A percentile compares a stretch with the other conserved stretches of the same genome.
These are phyloP conservation scores for Drosophila sordidapex DNA, from an alignment of 2,888 invertebrate genomes.

Conservation along the genomic window DNA sequence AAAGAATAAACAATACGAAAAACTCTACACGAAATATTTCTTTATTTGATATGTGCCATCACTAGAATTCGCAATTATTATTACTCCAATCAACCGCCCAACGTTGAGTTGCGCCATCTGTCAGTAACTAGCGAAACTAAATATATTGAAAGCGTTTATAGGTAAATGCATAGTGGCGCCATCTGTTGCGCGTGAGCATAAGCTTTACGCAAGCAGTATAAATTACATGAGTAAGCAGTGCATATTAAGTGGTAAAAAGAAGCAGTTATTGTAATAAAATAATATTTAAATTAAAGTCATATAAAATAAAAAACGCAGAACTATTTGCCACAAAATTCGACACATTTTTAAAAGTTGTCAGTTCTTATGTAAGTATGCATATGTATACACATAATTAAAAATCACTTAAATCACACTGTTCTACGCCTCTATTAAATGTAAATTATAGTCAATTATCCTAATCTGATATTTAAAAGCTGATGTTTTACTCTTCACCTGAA, in stretches of 20 bases:
- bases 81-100: not conserved
- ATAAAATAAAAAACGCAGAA: not conserved
- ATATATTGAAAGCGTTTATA: not conserved
- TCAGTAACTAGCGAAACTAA: not conserved
- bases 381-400: not conserved
- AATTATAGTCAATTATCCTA: not conserved
- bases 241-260: not conserved
- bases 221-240: slow-evolving; percentile 4
- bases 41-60: not conserved
- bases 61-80: not conserved
- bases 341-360: not conserved
- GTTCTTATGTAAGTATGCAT: not conserved
- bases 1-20: not conserved
- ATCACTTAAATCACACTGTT: not conserved
- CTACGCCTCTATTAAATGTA: not conserved
- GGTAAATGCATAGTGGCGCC: not conserved
- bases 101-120: not conserved
- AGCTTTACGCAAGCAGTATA: not conserved
- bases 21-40: not conserved
- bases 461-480: not conserved
- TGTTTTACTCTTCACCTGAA: not conserved
- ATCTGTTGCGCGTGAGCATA: not conserved
- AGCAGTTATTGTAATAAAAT: not conserved
- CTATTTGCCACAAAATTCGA: not conserved
- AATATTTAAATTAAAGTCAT: not conserved